phyloP scores from a whole-genome alignment of 2,113 vertebrate species.

The Puffinus mauretanicus region DNA sequence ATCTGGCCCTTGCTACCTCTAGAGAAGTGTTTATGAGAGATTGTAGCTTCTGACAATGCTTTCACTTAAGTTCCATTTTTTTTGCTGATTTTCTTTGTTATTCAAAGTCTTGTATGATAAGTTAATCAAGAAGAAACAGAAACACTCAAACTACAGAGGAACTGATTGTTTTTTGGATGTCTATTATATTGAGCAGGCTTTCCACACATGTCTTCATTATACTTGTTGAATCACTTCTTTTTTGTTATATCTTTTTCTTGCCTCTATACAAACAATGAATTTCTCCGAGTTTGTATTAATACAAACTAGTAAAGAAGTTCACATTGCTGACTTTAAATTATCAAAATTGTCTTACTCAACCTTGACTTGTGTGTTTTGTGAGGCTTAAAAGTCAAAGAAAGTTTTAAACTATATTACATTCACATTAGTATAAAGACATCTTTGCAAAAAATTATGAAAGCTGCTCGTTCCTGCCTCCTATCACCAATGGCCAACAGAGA shows the following conservation, averaged over 20 bases:
- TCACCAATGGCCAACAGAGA: not conserved
- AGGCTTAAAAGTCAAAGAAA: not conserved
- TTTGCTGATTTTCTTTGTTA: not conserved
- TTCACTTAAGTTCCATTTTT: not conserved
- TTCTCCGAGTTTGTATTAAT: not conserved
- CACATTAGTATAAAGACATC: not conserved
- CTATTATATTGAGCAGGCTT: not conserved
- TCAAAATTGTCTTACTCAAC: not conserved
- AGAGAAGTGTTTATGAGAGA: not conserved
- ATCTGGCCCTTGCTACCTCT: not conserved
- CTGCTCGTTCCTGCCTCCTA: not conserved
- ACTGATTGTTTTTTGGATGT: not conserved
- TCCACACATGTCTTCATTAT: not conserved
- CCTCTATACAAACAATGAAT: not conserved
- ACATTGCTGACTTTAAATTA: not conserved
- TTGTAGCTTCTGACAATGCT: not conserved
- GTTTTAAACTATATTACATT: not conserved
- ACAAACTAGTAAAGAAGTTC: not conserved
- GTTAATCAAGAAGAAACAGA: not conserved
- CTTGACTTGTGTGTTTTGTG: not conserved
- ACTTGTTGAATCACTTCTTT: not conserved
- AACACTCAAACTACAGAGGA: not conserved
- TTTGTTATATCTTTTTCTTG: not conserved
- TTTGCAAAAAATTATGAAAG: not conserved
- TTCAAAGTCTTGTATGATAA: not conserved